These are phyloP conservation scores for Aradus depressus DNA, from an alignment of 2,888 invertebrate species.

Conservation along the genomic window DNA sequence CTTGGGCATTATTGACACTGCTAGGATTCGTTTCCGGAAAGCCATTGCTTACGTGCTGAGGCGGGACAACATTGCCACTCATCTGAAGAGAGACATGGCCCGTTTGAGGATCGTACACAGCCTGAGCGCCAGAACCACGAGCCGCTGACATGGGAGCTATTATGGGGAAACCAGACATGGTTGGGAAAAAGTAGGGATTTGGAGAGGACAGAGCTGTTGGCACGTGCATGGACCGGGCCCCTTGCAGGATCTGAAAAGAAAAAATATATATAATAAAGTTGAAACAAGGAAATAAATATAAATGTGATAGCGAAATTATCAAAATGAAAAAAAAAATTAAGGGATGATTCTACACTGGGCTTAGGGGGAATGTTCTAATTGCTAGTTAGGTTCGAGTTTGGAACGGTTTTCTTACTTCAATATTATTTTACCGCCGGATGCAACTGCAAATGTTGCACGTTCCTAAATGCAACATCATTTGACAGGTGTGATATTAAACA, in stretches of 20 bases:
- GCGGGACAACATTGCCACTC: too few relatives aligned
- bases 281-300: neutral
- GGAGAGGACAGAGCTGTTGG: conserved; percentile 28
- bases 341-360: too few relatives aligned
- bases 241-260: neutral
- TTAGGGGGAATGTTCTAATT: too few relatives aligned
- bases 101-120: conserved; percentile 2
- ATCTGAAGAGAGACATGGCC: conserved; percentile 3
- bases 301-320: neutral
- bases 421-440: too few relatives aligned
- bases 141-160: conserved; percentile 13
- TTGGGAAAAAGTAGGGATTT: conserved; percentile 27
- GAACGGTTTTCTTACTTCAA: too few relatives aligned
- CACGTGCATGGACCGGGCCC: conserved; percentile 19
- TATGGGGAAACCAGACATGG: conserved; percentile 21
- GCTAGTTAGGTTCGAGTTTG: too few relatives aligned
- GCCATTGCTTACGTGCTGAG: too few relatives aligned
- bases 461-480: too few relatives aligned
- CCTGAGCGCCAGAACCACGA: neutral
- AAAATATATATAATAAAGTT: neutral
- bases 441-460: too few relatives aligned
- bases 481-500: too few relatives aligned
- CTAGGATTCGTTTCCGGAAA: too few relatives aligned
- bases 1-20: too few relatives aligned
- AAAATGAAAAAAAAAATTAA: neutral